Base-by-base conservation (phyloP, 2,888 invertebrate genomes). In the Pseudococcus jackbeardsleyi region DNA sequence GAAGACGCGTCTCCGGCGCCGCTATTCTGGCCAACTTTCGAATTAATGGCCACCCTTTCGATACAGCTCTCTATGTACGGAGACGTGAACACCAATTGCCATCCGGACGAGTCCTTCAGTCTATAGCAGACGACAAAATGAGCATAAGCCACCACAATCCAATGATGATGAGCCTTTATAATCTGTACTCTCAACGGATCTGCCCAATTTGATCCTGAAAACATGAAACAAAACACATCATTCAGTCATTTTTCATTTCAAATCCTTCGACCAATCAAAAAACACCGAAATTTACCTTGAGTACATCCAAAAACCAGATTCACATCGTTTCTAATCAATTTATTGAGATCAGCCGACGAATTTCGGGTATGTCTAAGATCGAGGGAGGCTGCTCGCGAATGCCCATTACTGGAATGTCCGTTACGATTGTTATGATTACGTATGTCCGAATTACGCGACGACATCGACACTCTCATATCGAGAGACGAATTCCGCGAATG, bases 101-200 rank as follows among this genome's bases (percentile, higher is more conserved):
- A 99, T 8, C 99, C 99, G 90, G 96, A 96, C 0, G 98, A 97
- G 92, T 99, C 99, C 92, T 98, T 98, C 91, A 99, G 94, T 91
- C 98, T 94, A 88, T 89, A 89, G 87, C 64, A 86, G 12, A 86
- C 68, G 39, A 64, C 68, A 59, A 88, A 98, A 92, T 99, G 97
- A 89, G 97, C 96, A 92, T 98, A 99, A 0, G 98, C 98, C 33
- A 98, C 98, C 33, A 97, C 97, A 90, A 99, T 96, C 97, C 98
- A 99, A 91, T 98, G 99, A 92, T 99, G 98, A 92, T 99, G 98
- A 5, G 98, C 98, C 91, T 97, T 96, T 90, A 98, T 96, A 86
- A 97, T 96, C 92, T 97, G 96, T 64, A 98, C 98, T 90, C 97
- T 93, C 91, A 97, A 92, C 77, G 96, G 97, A 91, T 97, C 97